Evolutionary conservation across 2,888 invertebrate species (phyloP).

Genomic region (Protonemura montana): DNA sequence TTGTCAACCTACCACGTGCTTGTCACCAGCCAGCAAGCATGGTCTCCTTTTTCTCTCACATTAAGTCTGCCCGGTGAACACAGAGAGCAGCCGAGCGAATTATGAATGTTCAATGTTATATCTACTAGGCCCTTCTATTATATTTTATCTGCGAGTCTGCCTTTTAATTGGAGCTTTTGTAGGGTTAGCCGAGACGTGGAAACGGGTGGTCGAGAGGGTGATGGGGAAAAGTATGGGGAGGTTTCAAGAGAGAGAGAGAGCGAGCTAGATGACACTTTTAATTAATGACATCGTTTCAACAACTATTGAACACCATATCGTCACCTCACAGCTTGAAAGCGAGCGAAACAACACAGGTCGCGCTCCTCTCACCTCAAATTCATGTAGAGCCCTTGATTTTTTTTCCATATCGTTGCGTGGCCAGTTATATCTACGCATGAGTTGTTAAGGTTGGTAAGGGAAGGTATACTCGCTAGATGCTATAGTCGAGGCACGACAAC

Average conservation of each 20-base stretch:
- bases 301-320: slow-evolving; percentile 42
- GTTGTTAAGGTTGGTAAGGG: neutral
- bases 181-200: slow-evolving; percentile 25
- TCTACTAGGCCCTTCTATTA: neutral
- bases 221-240: slow-evolving; percentile 3
- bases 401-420: neutral
- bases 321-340: neutral
- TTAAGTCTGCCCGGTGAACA: slow-evolving; percentile 15
- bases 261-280: slow-evolving; percentile 45
- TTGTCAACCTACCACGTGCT: too few relatives aligned
- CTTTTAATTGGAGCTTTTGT: slow-evolving; percentile 30
- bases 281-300: slow-evolving; percentile 47
- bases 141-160: slow-evolving; percentile 26
- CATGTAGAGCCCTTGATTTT: neutral
- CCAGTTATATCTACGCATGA: neutral
- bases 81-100: slow-evolving; percentile 14
- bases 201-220: slow-evolving; percentile 38
- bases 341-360: neutral
- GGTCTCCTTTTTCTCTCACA: neutral
- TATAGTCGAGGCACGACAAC: neutral
- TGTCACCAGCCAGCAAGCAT: neutral
- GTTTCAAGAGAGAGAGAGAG: neutral
- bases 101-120: neutral
- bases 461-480: neutral
- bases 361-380: neutral